Evolutionary conservation across 1,140 invertebrate genomes (phyloP), one percentile per base, ranked within the genome.

Genomic region (Onthophagus taurus): DNA sequence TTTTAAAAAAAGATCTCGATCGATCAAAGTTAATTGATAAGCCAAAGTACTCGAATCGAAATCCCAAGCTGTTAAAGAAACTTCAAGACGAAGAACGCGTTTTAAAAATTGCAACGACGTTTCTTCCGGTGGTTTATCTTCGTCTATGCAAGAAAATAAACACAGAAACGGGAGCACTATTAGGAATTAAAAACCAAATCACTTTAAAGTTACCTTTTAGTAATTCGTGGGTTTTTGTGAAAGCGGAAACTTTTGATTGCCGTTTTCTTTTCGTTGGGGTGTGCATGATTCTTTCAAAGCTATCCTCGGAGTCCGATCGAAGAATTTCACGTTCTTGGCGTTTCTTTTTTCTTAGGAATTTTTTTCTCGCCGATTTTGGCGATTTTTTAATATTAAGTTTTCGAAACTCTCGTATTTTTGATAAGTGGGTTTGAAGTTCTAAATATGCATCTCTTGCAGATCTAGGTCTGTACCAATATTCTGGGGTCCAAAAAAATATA

Each of bases 401-500:
- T 38, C 49, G 47, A 17, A 46, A 44, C 4, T 44, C 4, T 30
- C 42, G 29, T 26, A 62, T 54, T 45, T 57, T 58, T 17, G 44
- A 49, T 14, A 72, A 46, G 54, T 72, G 68, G n/a, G 41, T 50
- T 21, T 64, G 59, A 11, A 68, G 43, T 44, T 73, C 63, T 31
- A 53, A 53, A 51, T 74, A 74, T n/a, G 62, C 59, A 18, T 58
- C 50, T 7, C 55, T 60, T 0, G 66, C 68, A 1, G 67, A 60
- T 46, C 61, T 55, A 0, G 72, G 72, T 34, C 69, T 53, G 49
- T 74, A 74, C 70, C 68, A 73, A 43, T 70, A 74, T n/a, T 72
- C 66, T 1, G 71, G 67, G 0, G 72, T 75, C 72, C 72, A 75
- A 46, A 74, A 75, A 0, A 73, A 46, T 16, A 71, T 59, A 0